Conservation (phyloP, 2,888 invertebrate genomes). For the Trileptium ribeirensis region DNA sequence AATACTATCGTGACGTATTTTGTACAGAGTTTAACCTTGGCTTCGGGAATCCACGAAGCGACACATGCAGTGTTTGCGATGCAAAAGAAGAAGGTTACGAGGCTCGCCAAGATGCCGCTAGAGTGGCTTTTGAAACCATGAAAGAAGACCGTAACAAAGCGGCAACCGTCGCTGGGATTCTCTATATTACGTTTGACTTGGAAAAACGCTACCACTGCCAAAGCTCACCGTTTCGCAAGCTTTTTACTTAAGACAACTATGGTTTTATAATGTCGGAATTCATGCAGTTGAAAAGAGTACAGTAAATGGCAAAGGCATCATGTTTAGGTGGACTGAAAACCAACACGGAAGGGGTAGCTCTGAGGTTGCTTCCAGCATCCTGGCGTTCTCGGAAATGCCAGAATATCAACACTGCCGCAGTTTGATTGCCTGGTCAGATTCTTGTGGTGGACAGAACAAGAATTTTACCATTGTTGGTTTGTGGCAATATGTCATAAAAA, state of each 20-base stretch:
- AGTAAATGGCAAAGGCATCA: neutral
- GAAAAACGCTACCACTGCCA: neutral
- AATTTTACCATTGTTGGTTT: no score
- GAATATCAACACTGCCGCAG: no score
- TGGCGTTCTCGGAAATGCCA: no score
- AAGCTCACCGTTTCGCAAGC: neutral
- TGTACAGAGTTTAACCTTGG: slow-evolving; percentile 6
- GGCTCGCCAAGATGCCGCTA: no score
- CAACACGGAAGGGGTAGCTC: neutral
- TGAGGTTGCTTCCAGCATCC: neutral
- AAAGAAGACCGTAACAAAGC: no score
- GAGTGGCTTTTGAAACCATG: no score
- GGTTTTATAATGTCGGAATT: neutral
- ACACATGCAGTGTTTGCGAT: neutral
- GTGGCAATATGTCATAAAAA: no score
- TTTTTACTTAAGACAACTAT: neutral
- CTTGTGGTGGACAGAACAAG: no score
- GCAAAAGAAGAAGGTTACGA: neutral
- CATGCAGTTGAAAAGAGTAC: neutral
- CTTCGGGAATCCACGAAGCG: neutral
- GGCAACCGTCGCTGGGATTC: no score
- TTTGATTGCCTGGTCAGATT: no score
- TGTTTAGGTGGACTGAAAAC: neutral
- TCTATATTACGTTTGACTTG: no score
- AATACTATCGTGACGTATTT: slow-evolving; percentile 4